phyloP scores from a whole-genome alignment of 1,140 invertebrate species.

The Cydia strobilella region DNA sequence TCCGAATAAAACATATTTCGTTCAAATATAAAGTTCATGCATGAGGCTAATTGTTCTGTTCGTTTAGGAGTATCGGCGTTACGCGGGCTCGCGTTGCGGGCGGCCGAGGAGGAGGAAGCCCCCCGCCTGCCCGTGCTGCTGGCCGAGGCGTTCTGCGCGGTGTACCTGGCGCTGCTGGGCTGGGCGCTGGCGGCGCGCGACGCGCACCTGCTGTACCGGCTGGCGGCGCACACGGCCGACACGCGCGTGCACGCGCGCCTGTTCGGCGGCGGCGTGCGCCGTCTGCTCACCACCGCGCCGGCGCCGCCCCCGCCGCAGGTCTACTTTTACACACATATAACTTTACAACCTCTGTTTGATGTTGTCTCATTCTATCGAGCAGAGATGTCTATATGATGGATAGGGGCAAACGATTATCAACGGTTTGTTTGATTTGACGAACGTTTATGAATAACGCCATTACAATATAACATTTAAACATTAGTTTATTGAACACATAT shows the following conservation, averaged over 20 bases:
- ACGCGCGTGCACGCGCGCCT: constrained; percentile 91
- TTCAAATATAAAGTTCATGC: too few relatives aligned
- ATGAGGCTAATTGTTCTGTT: too few relatives aligned
- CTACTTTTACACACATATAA: neutral
- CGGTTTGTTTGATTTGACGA: too few relatives aligned
- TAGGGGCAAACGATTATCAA: too few relatives aligned
- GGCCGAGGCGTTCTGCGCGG: constrained; percentile 95
- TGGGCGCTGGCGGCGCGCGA: constrained; percentile 97
- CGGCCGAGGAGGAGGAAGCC: constrained; percentile 98
- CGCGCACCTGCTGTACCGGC: constrained; percentile 93
- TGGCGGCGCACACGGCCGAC: constrained; percentile 92
- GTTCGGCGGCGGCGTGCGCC: constrained; percentile 97
- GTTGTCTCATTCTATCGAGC: too few relatives aligned
- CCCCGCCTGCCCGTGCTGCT: constrained; percentile 95
- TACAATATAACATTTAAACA: too few relatives aligned
- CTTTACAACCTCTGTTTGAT: too few relatives aligned
- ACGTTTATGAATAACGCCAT: too few relatives aligned
- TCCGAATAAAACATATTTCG: too few relatives aligned
- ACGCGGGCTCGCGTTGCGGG: constrained; percentile 91
- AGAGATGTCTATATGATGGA: too few relatives aligned
- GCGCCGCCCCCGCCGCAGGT: constrained; percentile 65
- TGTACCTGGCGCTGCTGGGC: constrained; percentile 94
- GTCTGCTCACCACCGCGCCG: constrained; percentile 89
- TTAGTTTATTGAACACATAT: too few relatives aligned
- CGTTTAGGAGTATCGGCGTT: constrained; percentile 90